Conservation (phyloP, 1,140 invertebrate genomes). For the Harpegnathos saltator region DNA sequence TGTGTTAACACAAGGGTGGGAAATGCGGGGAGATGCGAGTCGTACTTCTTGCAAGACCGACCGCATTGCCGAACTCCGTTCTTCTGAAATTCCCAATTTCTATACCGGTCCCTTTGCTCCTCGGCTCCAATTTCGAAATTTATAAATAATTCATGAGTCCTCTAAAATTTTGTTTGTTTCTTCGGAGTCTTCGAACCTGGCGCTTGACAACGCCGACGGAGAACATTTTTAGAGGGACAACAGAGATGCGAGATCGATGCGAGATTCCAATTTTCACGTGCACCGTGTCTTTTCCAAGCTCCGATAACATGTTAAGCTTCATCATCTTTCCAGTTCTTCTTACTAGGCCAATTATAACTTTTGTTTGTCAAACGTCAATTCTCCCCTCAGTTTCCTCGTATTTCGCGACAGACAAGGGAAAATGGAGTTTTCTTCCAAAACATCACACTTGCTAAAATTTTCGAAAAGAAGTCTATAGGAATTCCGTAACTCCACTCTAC, state of each 20-base stretch:
- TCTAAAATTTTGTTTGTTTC: background rate
- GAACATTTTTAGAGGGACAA: background rate
- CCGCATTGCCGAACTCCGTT: slow-evolving; percentile 4
- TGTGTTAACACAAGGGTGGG: slow-evolving; percentile 45
- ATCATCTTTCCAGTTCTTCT: too few relatives aligned
- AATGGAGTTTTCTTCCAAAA: too few relatives aligned
- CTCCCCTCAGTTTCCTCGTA: too few relatives aligned
- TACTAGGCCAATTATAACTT: too few relatives aligned
- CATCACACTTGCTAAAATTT: too few relatives aligned
- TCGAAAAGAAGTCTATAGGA: background rate
- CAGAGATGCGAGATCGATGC: too few relatives aligned
- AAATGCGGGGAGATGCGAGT: slow-evolving; percentile 6
- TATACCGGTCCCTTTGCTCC: background rate
- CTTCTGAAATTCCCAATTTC: slow-evolving; percentile 32
- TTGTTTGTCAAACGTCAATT: too few relatives aligned
- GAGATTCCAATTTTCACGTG: too few relatives aligned
- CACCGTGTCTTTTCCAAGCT: too few relatives aligned
- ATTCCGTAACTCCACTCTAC: background rate
- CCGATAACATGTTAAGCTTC: too few relatives aligned
- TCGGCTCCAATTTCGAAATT: slow-evolving; percentile 11
- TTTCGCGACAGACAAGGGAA: too few relatives aligned
- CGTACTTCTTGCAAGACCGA: slow-evolving; percentile 37
- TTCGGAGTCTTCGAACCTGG: too few relatives aligned
- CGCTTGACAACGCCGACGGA: background rate
- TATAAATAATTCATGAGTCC: slow-evolving; percentile 16